These are phyloP conservation scores for Bilobella aurantiaca DNA, from an alignment of 1,140 invertebrate species.

Conservation along the genomic window DNA sequence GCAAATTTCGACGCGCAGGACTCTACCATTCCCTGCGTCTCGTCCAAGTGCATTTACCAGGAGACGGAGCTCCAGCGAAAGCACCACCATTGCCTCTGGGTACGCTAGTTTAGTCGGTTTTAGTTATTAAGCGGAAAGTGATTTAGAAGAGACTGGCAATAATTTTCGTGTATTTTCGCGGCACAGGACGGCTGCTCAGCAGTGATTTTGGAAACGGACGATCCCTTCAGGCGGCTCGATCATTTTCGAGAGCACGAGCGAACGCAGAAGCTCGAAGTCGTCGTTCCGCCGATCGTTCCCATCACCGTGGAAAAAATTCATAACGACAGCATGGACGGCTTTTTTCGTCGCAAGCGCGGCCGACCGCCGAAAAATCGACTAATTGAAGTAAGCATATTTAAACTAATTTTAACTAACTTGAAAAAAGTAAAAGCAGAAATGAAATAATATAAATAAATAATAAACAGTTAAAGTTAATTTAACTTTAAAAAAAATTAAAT, in stretches of 20 bases:
- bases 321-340: conserved; percentile 49
- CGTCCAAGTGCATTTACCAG: conserved; percentile 59
- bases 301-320: conserved; percentile 40
- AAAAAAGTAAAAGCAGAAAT: no score
- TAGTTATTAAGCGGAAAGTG: background rate
- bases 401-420: background rate
- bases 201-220: conserved; percentile 68
- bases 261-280: conserved; percentile 44
- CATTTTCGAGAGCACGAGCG: conserved; percentile 81
- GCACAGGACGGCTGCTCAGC: conserved; percentile 70
- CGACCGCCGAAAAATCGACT: conserved; percentile 82
- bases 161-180: background rate
- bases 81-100: conserved; percentile 78
- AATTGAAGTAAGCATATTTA: conserved; percentile 53
- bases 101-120: conserved; percentile 39
- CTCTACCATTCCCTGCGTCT: conserved; percentile 34
- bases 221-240: conserved; percentile 72
- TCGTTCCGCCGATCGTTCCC: conserved; percentile 34
- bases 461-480: no score
- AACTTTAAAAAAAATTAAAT: no score
- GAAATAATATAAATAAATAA: no score
- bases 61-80: conserved; percentile 66
- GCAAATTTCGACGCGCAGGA: conserved; percentile 35
- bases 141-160: background rate
- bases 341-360: conserved; percentile 80